Percentiles rank a stretch among this genome's conserved stretches.
phyloP scores from a whole-genome alignment of 2,113 vertebrate species.

The Phylloscopus trochiloides region DNA sequence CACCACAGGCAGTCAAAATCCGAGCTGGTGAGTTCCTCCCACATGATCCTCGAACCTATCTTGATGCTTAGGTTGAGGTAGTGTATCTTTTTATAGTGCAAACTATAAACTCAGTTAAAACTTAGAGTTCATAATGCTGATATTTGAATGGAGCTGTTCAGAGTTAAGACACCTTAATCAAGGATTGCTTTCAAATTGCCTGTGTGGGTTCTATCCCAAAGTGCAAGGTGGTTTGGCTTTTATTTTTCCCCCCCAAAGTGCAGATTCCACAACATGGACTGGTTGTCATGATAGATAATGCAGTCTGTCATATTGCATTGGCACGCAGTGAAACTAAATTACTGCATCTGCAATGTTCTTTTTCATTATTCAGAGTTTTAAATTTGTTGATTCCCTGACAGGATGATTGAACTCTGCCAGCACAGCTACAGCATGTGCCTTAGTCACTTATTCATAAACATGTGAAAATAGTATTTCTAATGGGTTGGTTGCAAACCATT shows the following conservation, averaged over 20 bases:
- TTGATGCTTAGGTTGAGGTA: not conserved
- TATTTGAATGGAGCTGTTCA: not conserved
- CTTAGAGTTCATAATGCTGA: not conserved
- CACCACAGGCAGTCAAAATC: conserved; percentile 97
- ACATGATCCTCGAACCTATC: fast-evolving
- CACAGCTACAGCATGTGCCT: not conserved
- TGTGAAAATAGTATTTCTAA: not conserved
- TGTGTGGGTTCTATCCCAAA: fast-evolving
- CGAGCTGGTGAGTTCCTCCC: conserved; percentile 83
- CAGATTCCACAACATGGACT: not conserved
- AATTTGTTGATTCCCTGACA: not conserved
- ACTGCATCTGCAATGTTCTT: not conserved
- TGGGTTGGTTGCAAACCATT: not conserved
- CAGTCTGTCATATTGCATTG: not conserved
- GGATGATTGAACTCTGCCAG: not conserved
- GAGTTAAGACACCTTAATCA: not conserved
- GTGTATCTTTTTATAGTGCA: not conserved
- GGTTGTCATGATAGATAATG: not conserved
- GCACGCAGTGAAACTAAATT: not conserved
- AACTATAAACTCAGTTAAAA: not conserved
- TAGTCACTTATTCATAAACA: not conserved
- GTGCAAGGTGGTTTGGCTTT: not conserved
- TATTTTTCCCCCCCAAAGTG: not conserved
- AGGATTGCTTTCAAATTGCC: not conserved
- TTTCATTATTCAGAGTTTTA: not conserved